These are phyloP conservation scores for Danio rerio DNA, from an alignment of 2,113 vertebrate species.

Conservation along the genomic window GRCz12tu NC_133177.1:31857501-31858000, in stretches of 20 bases:
- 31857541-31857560: neutral
- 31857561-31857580: neutral
- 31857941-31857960: constrained; percentile 51
- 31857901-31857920: constrained; percentile 50
- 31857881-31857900: constrained; percentile 42
- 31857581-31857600: neutral
- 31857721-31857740: constrained; percentile 44
- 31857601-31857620: neutral
- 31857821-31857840: constrained; percentile 56
- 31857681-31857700: neutral
- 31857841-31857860: constrained; percentile 58
- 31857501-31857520: too few species aligned
- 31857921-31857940: constrained; percentile 45
- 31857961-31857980: constrained; percentile 59
- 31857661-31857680: constrained; percentile 28
- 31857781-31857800: constrained; percentile 40
- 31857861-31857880: constrained; percentile 50
- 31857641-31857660: neutral
- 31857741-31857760: constrained; percentile 22
- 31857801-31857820: constrained; percentile 47
- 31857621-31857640: neutral
- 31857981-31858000: constrained; percentile 57
- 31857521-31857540: neutral
- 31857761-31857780: constrained; percentile 46
- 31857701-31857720: neutral